Base-by-base conservation (phyloP, 2,113 vertebrate genomes). In the Rynchops niger region DNA sequence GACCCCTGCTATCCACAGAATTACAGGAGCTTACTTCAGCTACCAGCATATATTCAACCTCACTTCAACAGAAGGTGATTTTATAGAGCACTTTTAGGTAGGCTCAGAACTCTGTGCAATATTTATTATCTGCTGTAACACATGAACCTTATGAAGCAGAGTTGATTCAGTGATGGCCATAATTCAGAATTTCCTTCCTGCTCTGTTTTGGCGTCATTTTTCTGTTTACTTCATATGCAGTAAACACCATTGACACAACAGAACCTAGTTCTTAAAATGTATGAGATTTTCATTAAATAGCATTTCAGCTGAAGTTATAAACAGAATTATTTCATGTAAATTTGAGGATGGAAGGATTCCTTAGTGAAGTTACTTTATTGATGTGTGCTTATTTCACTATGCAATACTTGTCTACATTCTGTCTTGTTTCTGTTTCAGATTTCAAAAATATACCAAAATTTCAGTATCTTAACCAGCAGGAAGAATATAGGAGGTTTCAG, bases 111-210 rank as follows among this genome's bases (percentile, higher is more conserved):
- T 42, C 49, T 17, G 16, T 34, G 15, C 45, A 71, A 5, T 86
- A 93, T 92, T 94, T 95, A 66, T 77, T 87, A 50, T 32, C 50
- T 63, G 59, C 72, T 61, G 22, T 67, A 94, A 74, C 77, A 82
- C 20, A 81, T 11, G 29, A 78, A 81, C 36, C 47, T 81, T 53
- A 86, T 5, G 69, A 70, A 88, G 52, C 32, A 86, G 69, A 94
- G 59, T 53, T 83, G 61, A 72, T 73, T 85, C 80, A 61, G 36
- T 7, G 6, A 47, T 53, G 14, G 22, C 26, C 20, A 22, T 88
- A 94, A 89, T 67, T 95, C 82, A 93, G 70, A 74, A 30, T 84
- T 88, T 91, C 55, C 50, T 88, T 83, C 62, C 38, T 62, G 71
- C 32, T 78, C 65, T 63, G 12, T 58, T 95, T 82, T 52, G 26